These are phyloP conservation scores for Chymomyza costata DNA, from an alignment of 1,140 invertebrate species.

Conservation along the genomic window DNA sequence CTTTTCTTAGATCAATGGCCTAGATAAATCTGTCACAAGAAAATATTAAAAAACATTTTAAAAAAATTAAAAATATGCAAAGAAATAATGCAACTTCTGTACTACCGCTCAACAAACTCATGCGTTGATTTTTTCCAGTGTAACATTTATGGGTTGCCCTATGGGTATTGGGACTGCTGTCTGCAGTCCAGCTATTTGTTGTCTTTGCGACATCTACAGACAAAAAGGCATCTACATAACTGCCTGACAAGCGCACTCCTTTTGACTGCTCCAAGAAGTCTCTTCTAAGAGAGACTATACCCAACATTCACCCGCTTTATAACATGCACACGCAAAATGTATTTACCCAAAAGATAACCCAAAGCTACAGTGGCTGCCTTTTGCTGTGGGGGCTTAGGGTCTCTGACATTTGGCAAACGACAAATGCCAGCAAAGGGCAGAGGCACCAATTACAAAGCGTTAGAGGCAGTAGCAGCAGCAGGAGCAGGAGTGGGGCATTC, in stretches of 20 bases:
- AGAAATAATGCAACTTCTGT: constrained; percentile 30
- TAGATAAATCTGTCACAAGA: too few species aligned
- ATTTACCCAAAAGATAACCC: constrained; percentile 5
- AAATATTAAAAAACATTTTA: not conserved
- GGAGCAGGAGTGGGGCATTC: too few species aligned
- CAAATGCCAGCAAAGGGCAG: too few species aligned
- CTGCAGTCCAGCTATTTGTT: constrained; percentile 35
- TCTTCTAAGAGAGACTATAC: too few species aligned
- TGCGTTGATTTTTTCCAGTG: constrained; percentile 26
- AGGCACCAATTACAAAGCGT: constrained; percentile 10
- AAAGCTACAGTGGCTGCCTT: constrained; percentile 15
- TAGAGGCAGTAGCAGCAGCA: not conserved
- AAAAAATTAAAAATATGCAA: not conserved
- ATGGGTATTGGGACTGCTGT: constrained; percentile 5
- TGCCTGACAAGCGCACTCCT: constrained; percentile 24
- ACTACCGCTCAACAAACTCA: constrained; percentile 8
- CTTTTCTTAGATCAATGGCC: too few species aligned
- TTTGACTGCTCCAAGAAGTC: too few species aligned
- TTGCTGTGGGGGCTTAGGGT: not conserved
- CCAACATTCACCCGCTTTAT: too few species aligned
- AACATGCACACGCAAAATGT: not conserved
- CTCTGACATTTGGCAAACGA: constrained; percentile 2
- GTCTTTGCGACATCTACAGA: constrained; percentile 26
- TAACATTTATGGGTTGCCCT: too few species aligned
- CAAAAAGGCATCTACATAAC: constrained; percentile 23